phyloP scores from a whole-genome alignment of 2,113 vertebrate genomes.

The Lepisosteus osseus region DNA sequence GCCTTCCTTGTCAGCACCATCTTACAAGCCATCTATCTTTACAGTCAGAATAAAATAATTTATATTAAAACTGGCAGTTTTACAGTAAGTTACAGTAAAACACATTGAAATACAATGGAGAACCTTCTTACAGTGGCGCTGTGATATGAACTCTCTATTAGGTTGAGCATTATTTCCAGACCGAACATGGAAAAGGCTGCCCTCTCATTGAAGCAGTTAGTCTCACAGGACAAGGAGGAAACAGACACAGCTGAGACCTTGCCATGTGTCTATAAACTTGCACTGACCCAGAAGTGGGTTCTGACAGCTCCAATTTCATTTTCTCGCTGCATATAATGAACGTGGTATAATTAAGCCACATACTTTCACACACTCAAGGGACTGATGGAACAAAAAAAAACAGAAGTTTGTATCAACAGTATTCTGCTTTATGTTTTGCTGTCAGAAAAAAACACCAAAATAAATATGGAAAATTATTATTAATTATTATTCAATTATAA shows the following conservation, averaged over 20 bases:
- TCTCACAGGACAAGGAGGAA: constrained; percentile 3
- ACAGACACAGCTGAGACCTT: constrained; percentile 1
- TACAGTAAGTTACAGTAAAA: too few species aligned
- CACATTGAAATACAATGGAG: too few species aligned
- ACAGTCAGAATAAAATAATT: too few species aligned
- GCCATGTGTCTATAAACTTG: background rate
- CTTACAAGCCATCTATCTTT: too few species aligned
- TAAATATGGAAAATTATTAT: too few species aligned
- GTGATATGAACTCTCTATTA: background rate
- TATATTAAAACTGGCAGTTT: too few species aligned
- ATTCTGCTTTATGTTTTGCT: too few species aligned
- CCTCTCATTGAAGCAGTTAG: constrained; percentile 1
- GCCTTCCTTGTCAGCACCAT: too few species aligned
- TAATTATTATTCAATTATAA: too few species aligned
- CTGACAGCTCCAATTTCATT: constrained; percentile 13
- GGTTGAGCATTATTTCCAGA: background rate
- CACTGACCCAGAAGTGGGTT: constrained; percentile 10
- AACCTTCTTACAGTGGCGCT: background rate
- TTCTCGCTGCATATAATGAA: background rate
- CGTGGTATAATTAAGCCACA: background rate
- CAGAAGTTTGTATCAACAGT: too few species aligned
- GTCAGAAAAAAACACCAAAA: too few species aligned
- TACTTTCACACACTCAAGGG: background rate
- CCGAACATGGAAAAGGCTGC: background rate
- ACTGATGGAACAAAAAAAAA: too few species aligned